Conservation (phyloP, 2,113 vertebrate species). For the Phylloscopus whistleri region DNA sequence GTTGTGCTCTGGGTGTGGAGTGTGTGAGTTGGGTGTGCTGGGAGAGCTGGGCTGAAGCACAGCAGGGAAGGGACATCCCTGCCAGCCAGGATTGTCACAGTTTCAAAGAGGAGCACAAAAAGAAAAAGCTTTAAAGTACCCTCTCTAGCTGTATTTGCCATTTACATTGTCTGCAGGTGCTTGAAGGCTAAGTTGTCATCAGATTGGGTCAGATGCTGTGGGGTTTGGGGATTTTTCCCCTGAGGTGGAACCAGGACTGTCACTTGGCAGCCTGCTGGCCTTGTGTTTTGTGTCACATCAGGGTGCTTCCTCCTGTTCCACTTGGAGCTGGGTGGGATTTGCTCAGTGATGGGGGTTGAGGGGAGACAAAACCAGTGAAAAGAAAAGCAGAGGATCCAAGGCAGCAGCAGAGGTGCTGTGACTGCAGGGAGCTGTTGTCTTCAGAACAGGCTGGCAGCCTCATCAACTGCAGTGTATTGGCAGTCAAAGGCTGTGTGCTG, state of each 20-base stretch:
- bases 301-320: not conserved
- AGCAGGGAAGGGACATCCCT: not conserved
- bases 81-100: not conserved
- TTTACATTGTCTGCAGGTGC: not conserved
- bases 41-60: not conserved
- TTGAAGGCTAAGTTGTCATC: not conserved
- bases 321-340: not conserved
- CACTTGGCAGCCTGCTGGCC: not conserved
- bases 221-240: not conserved
- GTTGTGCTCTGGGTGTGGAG: not conserved
- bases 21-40: not conserved
- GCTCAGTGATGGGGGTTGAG: not conserved
- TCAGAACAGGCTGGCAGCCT: not conserved
- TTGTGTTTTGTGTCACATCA: not conserved
- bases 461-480: rapidly evolving
- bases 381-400: not conserved
- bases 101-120: not conserved
- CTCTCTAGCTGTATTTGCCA: not conserved
- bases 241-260: not conserved
- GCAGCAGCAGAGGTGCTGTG: not conserved
- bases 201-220: not conserved
- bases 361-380: not conserved
- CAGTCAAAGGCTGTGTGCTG: not conserved
- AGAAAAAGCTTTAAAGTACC: not conserved
- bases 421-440: not conserved